phyloP scores from a whole-genome alignment of 2,888 invertebrate genomes.

The Chamaedrilus cognettii region DNA sequence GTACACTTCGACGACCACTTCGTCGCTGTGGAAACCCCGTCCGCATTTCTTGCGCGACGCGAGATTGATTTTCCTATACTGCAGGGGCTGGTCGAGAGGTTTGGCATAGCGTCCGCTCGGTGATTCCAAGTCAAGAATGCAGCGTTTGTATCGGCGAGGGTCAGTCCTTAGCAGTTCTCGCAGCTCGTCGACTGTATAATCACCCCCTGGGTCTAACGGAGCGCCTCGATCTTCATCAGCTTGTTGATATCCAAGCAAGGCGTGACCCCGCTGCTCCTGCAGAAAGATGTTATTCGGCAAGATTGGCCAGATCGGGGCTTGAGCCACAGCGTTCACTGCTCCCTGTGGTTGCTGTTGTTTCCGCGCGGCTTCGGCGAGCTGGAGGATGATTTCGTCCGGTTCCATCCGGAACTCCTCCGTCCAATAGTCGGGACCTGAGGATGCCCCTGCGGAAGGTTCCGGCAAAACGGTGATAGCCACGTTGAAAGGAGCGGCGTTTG shows the following conservation, averaged over 20 bases:
- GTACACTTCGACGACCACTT: conserved; percentile 24
- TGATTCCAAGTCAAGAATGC: conserved; percentile 39
- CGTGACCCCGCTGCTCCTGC: not conserved
- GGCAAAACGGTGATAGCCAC: not conserved
- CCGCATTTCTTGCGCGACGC: conserved; percentile 27
- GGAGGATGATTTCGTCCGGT: conserved; percentile 45
- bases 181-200: not conserved
- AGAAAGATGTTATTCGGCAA: not conserved
- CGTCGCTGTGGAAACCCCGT: conserved; percentile 24
- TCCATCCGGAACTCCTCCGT: conserved; percentile 38
- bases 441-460: not conserved
- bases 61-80: conserved; percentile 18
- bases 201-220: not conserved
- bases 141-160: conserved; percentile 40
- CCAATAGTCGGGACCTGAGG: conserved; percentile 32
- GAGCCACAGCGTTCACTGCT: not conserved
- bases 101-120: conserved; percentile 14
- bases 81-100: conserved; percentile 7
- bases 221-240: not conserved
- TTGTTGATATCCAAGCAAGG: not conserved
- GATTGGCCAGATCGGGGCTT: not conserved
- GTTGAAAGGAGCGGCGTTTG: not conserved
- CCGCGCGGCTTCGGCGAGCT: conserved; percentile 33
- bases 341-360: not conserved
- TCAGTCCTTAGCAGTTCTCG: not conserved